Evolutionary conservation across 1,140 invertebrate species (phyloP), one percentile per base, ranked within the genome.

Genomic region (Ruditapes philippinarum): DNA sequence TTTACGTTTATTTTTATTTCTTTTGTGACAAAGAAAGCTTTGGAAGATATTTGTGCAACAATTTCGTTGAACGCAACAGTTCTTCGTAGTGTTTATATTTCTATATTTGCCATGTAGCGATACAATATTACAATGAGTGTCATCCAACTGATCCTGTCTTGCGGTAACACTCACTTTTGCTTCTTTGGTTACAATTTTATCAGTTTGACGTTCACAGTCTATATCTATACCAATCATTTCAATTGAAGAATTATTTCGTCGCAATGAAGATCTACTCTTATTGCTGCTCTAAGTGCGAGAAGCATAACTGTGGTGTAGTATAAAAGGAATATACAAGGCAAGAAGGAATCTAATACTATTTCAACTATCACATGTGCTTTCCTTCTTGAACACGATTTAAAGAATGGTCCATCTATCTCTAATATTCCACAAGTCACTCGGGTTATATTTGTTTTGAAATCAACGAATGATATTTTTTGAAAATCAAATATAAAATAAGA

Each of bases 401-500:
- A n/a, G 14, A 62, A n/a, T 7, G 19, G 12, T 0, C 28, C 42
- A 51, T 65, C 57, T 2, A n/a, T 19, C 45, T 68, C 62, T 33
- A 28, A 45, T 9, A 84, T 25, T 7, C 17, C 54, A 76, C 83
- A 86, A 3, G 51, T 22, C 22, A 42, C 45, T 0, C 22, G 17
- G 0, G 70, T 76, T 40, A 19, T 3, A 70, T 86, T 76, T 0
- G 40, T 42, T 11, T 33, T 28, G 0, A 22, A 22, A 31, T 51
- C 17, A 0, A 36, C 9, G 1, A 14, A 7, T 19, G 0, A 1
- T 17, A 60, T 7, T 5, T 65, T 25, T 25, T 57, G 2, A 22
- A 76, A 74, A 1, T 73, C 70, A 40, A 74, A 86, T 4, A 76
- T 4, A 28, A 86, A 86, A 42, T 54, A 57, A 0, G 83, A 36